Percentiles rank a stretch among this genome's conserved stretches.
These are phyloP conservation scores for Luperina nickerlii DNA, from an alignment of 2,888 invertebrate species.

Conservation along the genomic window DNA sequence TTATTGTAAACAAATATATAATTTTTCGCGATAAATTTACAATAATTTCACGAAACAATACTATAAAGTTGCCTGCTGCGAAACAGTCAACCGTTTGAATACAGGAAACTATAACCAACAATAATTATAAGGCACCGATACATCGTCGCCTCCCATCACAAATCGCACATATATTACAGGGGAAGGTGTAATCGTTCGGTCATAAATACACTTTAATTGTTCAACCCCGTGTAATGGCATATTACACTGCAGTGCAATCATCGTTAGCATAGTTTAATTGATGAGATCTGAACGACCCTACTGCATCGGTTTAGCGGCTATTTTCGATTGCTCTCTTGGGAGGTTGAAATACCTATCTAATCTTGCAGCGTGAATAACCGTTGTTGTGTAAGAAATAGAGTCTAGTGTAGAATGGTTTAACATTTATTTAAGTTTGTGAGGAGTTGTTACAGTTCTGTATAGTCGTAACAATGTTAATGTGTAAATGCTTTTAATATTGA, in stretches of 20 bases:
- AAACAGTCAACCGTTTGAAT: neutral
- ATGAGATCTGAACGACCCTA: slow-evolving; percentile 47
- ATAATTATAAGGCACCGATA: slow-evolving; percentile 9
- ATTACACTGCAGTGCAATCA: slow-evolving; percentile 62
- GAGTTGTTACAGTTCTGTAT: slow-evolving; percentile 33
- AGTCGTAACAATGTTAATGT: slow-evolving; percentile 47
- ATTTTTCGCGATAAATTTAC: neutral
- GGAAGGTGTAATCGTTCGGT: slow-evolving; percentile 50
- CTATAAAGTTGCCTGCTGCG: neutral
- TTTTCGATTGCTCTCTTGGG: slow-evolving; percentile 51
- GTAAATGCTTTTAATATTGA: slow-evolving; percentile 62
- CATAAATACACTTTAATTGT: slow-evolving; percentile 63
- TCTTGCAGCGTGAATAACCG: slow-evolving; percentile 7
- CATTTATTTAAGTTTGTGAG: slow-evolving; percentile 21
- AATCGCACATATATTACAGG: slow-evolving; percentile 30
- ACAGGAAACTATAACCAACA: neutral
- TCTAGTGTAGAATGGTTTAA: slow-evolving; percentile 8
- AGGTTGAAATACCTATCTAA: slow-evolving; percentile 16
- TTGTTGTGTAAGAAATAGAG: slow-evolving; percentile 35
- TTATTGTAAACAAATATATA: neutral
- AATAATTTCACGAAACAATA: neutral
- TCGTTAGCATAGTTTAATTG: slow-evolving; percentile 62
- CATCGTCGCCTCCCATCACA: slow-evolving; percentile 22
- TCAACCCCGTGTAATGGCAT: slow-evolving; percentile 54
- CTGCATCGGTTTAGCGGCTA: slow-evolving; percentile 43